A percentile compares a stretch with the other conserved stretches of the same genome.
Evolutionary conservation across 1,140 invertebrate genomes (phyloP).

Genomic region (Panulirus ornatus): DNA sequence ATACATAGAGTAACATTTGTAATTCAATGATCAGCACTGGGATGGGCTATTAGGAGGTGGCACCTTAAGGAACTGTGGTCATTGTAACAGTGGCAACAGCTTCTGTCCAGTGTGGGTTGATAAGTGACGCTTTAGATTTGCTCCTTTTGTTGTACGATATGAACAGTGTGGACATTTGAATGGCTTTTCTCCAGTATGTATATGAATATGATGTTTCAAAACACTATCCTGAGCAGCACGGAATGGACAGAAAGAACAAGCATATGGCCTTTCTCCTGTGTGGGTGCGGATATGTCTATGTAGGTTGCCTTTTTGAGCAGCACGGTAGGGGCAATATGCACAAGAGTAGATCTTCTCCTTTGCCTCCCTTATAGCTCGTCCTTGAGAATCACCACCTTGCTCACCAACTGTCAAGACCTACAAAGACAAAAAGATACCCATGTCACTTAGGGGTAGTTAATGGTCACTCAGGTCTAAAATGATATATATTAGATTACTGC

Average conservation of each 20-base stretch:
- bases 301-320: slow-evolving; percentile 44
- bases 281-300: slow-evolving; percentile 37
- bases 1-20: too few species aligned
- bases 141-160: slow-evolving; percentile 38
- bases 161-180: slow-evolving; percentile 26
- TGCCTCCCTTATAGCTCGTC: slow-evolving; percentile 6
- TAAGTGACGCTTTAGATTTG: slow-evolving; percentile 30
- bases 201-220: slow-evolving; percentile 30
- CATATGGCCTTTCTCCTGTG: slow-evolving; percentile 54
- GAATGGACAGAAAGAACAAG: slow-evolving; percentile 45
- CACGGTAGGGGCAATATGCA: slow-evolving; percentile 32
- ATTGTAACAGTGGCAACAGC: background rate
- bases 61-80: slow-evolving; percentile 3
- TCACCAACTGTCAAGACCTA: slow-evolving; percentile 24
- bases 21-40: background rate
- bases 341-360: slow-evolving; percentile 40
- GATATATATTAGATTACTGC: background rate
- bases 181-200: slow-evolving; percentile 44
- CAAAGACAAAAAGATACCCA: slow-evolving; percentile 29
- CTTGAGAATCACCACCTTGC: slow-evolving; percentile 16
- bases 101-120: slow-evolving; percentile 15
- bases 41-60: slow-evolving; percentile 33
- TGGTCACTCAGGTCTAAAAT: background rate
- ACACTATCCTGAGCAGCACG: slow-evolving; percentile 50
- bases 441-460: slow-evolving; percentile 19